phyloP scores from a whole-genome alignment of 2,113 vertebrate genomes.

The Oxyura jamaicensis region DNA sequence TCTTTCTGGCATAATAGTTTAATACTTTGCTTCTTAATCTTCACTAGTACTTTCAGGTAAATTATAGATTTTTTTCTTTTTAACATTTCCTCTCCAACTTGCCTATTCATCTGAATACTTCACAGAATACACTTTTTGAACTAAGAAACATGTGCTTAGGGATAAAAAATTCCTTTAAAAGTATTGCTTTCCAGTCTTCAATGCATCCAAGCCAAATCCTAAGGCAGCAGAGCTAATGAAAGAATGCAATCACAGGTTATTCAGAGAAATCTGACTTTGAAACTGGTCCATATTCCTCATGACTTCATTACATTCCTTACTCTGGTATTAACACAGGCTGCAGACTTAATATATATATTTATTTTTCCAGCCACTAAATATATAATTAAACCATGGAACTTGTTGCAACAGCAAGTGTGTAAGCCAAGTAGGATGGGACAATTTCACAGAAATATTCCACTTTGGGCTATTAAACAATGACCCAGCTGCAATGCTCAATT shows the following conservation, averaged over 20 bases:
- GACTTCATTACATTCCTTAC: neutral
- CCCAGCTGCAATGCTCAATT: neutral
- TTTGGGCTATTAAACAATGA: neutral
- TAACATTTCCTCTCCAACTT: neutral
- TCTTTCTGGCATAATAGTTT: neutral
- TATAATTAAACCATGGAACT: neutral
- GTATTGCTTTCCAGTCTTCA: neutral
- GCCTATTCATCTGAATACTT: neutral
- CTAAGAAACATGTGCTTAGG: neutral
- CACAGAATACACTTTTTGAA: neutral
- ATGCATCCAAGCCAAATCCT: neutral
- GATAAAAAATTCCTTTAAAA: neutral
- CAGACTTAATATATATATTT: neutral
- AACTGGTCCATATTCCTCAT: neutral
- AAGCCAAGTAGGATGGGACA: neutral
- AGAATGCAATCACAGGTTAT: neutral
- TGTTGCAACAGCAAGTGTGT: neutral
- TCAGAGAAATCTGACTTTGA: neutral
- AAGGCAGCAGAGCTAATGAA: neutral
- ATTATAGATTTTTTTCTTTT: neutral
- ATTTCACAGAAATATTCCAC: neutral
- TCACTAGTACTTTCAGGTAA: neutral
- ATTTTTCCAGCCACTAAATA: neutral
- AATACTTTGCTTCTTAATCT: neutral
- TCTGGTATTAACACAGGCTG: neutral